Evolutionary conservation across 2,888 invertebrate genomes (phyloP).

Genomic region (Temnothorax rugatulus): DNA sequence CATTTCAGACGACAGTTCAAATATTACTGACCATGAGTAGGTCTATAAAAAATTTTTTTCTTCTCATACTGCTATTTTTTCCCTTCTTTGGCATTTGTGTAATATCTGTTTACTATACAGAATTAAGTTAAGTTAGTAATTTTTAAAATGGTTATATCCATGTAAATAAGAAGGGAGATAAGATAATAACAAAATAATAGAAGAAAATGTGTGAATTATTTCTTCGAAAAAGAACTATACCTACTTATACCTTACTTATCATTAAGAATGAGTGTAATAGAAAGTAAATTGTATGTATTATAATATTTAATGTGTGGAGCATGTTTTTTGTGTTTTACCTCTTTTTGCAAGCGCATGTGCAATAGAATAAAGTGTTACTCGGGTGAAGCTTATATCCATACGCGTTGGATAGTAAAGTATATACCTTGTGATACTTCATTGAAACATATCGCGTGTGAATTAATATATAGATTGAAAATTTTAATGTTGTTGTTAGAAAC

Average conservation of each 20-base stretch:
- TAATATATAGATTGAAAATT: no score
- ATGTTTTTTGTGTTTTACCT: background rate
- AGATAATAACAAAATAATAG: constrained; percentile 11
- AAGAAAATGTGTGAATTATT: background rate
- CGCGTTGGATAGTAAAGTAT: no score
- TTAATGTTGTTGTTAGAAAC: no score
- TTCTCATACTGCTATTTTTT: background rate
- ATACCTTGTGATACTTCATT: no score
- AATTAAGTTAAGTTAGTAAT: background rate
- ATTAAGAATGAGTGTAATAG: background rate
- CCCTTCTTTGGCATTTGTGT: background rate
- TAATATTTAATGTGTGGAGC: background rate
- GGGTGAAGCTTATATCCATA: no score
- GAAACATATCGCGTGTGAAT: no score
- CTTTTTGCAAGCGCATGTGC: background rate
- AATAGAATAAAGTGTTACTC: background rate
- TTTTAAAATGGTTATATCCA: background rate
- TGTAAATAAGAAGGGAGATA: background rate
- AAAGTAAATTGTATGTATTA: background rate
- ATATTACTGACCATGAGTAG: background rate
- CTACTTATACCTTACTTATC: background rate
- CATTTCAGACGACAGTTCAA: constrained; percentile 22
- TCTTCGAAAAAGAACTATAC: background rate
- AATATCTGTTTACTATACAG: background rate
- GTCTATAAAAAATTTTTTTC: background rate